These are phyloP conservation scores for Rhagonycha lutea DNA, from an alignment of 2,888 invertebrate genomes.

Conservation along the genomic window DNA sequence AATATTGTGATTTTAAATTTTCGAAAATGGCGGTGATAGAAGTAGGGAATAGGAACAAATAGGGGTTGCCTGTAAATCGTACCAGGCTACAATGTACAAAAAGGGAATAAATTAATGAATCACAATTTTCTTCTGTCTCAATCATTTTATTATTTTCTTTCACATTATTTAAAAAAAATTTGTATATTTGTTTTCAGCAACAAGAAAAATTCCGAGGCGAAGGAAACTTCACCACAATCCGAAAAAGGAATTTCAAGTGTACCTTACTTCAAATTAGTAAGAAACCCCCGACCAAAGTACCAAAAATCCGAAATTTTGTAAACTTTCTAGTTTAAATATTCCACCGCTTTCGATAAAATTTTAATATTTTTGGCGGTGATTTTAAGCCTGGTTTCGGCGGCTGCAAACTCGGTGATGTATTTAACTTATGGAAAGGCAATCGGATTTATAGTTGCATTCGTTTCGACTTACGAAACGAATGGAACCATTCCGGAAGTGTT, in stretches of 20 bases:
- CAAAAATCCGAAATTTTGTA: not conserved
- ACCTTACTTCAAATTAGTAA: not conserved
- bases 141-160: too few species aligned
- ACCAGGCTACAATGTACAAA: too few species aligned
- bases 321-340: constrained; percentile 67
- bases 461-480: constrained; percentile 1
- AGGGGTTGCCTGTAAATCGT: too few species aligned
- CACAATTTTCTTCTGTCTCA: too few species aligned
- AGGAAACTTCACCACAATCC: not conserved
- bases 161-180: too few species aligned
- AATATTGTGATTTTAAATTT: too few species aligned
- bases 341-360: constrained; percentile 61
- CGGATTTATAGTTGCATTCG: constrained; percentile 60
- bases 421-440: constrained; percentile 68
- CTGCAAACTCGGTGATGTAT: constrained; percentile 70
- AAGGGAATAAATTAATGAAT: too few species aligned
- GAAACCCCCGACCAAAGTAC: not conserved
- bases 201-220: not conserved
- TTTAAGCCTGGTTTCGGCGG: constrained; percentile 63
- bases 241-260: not conserved
- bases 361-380: constrained; percentile 63
- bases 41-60: too few species aligned
- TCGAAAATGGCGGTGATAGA: too few species aligned
- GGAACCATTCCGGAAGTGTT: not conserved
- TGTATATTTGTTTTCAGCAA: not conserved